These are phyloP conservation scores for Fregata magnificens DNA, from an alignment of 2,113 vertebrate species.

Conservation along the genomic window DNA sequence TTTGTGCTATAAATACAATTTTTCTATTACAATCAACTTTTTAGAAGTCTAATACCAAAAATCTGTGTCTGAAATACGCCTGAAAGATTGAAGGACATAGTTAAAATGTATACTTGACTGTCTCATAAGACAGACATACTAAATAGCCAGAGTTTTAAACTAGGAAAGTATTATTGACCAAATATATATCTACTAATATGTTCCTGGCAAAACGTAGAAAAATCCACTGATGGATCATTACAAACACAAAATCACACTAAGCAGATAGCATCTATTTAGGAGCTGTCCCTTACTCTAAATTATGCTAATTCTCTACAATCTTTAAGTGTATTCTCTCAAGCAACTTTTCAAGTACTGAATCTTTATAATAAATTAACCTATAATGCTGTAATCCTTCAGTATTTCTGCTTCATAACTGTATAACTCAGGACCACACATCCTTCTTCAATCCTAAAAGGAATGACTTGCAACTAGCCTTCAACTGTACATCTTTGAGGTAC, in stretches of 20 bases:
- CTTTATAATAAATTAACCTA: not conserved
- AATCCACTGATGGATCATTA: not conserved
- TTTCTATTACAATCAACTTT: not conserved
- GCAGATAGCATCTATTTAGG: not conserved
- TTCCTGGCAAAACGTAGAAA: not conserved
- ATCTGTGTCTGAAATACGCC: not conserved
- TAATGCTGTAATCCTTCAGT: not conserved
- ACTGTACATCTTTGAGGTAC: not conserved
- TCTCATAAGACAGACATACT: not conserved
- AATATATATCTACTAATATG: not conserved
- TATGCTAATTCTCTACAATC: not conserved
- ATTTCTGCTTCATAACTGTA: not conserved
- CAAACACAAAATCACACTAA: not conserved
- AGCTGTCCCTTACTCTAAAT: not conserved
- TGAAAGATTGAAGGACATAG: not conserved
- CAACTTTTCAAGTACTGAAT: not conserved
- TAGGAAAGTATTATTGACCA: not conserved
- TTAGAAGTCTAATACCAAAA: not conserved
- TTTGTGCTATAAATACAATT: not conserved
- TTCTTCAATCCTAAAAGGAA: not conserved
- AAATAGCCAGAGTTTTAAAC: not conserved
- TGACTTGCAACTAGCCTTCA: not conserved
- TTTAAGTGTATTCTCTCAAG: not conserved
- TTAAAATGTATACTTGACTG: not conserved
- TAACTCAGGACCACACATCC: not conserved